A percentile compares a stretch with the other conserved stretches of the same genome.
Evolutionary conservation across 2,888 invertebrate species (phyloP).

Genomic region (Bugulina stolonifera): DNA sequence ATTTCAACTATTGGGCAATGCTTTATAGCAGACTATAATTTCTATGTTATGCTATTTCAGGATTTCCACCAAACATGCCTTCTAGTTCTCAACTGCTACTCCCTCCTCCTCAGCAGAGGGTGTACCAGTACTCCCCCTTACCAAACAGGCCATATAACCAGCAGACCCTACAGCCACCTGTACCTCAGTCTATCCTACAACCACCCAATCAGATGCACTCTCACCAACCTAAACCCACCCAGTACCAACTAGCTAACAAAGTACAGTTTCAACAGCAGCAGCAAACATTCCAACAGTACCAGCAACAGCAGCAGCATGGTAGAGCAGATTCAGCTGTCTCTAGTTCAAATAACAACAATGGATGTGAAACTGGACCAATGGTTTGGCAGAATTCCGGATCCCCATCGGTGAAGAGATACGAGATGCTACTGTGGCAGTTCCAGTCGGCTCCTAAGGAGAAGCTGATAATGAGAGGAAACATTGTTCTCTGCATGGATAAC

Average conservation of each 20-base stretch:
- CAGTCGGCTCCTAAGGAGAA: constrained; percentile 1
- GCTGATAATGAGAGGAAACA: constrained; percentile 18
- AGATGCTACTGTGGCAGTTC: neutral
- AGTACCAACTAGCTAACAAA: constrained; percentile 14
- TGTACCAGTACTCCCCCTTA: neutral
- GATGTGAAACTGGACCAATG: neutral
- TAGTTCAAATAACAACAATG: neutral
- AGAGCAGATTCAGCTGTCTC: neutral
- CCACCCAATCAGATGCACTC: neutral
- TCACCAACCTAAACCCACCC: neutral
- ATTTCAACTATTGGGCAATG: too few relatives aligned
- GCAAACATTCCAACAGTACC: neutral
- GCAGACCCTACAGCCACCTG: neutral
- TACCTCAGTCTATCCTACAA: neutral
- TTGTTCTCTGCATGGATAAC: constrained; percentile 1
- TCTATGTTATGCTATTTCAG: too few relatives aligned
- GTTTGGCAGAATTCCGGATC: too few relatives aligned
- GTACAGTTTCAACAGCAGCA: neutral
- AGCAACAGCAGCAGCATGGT: neutral
- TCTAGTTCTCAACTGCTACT: neutral
- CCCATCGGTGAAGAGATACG: neutral
- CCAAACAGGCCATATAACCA: neutral
- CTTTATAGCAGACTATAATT: too few relatives aligned
- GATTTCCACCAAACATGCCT: too few relatives aligned
- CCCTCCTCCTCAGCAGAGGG: neutral